phyloP scores from a whole-genome alignment of 2,888 invertebrate genomes.

The Tinea pellionella region DNA sequence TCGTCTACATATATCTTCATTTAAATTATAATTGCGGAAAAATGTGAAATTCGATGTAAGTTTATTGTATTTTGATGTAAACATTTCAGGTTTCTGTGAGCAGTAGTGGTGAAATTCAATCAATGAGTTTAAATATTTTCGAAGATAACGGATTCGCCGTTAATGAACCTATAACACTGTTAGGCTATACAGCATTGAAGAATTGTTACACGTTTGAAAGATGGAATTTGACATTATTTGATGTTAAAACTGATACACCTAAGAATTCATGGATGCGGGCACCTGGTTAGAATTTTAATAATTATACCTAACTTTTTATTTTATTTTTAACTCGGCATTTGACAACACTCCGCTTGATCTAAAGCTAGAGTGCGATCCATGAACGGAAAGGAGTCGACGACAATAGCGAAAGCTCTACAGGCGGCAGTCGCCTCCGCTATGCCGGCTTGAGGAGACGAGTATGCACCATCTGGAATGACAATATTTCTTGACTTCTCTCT shows the following conservation, averaged over 20 bases:
- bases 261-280: slow-evolving; percentile 69
- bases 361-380: too few relatives aligned
- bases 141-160: slow-evolving; percentile 31
- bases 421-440: too few relatives aligned
- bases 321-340: too few relatives aligned
- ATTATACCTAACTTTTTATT: too few relatives aligned
- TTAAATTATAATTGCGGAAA: too few relatives aligned
- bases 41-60: not conserved
- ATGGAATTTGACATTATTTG: slow-evolving; percentile 43
- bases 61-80: not conserved
- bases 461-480: too few relatives aligned
- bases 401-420: too few relatives aligned
- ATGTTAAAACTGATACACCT: slow-evolving; percentile 65
- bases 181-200: slow-evolving; percentile 24
- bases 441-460: too few relatives aligned
- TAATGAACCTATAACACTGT: slow-evolving; percentile 34
- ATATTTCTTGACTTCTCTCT: too few relatives aligned
- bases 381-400: too few relatives aligned
- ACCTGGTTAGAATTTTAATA: slow-evolving; percentile 25
- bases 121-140: slow-evolving; percentile 43
- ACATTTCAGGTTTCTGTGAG: slow-evolving; percentile 35
- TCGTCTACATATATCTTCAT: too few relatives aligned
- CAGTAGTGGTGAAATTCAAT: slow-evolving; percentile 62
- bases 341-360: too few relatives aligned
- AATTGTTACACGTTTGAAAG: slow-evolving; percentile 51